Percentiles rank a stretch among this genome's conserved stretches.
phyloP scores from a whole-genome alignment of 2,113 vertebrate genomes.

The Chaenogobius annularis region DNA sequence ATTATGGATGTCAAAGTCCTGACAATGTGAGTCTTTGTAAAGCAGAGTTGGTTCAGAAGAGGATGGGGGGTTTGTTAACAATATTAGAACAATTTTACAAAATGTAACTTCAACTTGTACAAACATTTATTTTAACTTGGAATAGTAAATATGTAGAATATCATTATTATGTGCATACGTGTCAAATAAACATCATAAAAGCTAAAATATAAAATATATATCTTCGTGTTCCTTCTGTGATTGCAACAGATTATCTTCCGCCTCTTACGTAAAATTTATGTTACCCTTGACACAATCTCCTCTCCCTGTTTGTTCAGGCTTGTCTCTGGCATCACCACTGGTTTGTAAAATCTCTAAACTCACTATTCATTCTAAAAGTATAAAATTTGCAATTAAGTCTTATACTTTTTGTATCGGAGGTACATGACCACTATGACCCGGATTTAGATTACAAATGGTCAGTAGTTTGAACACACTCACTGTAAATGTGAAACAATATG shows the following conservation, averaged over 20 bases:
- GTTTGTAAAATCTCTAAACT: neutral
- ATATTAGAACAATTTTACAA: neutral
- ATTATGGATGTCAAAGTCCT: slow-evolving; percentile 94
- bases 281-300: neutral
- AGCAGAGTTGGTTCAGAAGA: neutral
- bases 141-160: too few species aligned
- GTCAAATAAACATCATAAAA: too few species aligned
- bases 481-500: slow-evolving; percentile 7
- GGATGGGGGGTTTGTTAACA: neutral
- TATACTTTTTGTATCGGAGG: neutral
- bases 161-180: too few species aligned
- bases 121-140: too few species aligned
- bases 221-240: neutral
- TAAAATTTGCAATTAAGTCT: neutral
- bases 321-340: neutral
- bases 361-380: neutral
- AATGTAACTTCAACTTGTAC: neutral
- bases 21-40: slow-evolving; percentile 88
- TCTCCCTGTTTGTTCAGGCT: neutral
- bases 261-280: too few species aligned
- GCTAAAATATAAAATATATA: too few species aligned
- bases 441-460: neutral
- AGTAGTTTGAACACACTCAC: neutral
- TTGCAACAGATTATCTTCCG: too few species aligned
- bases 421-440: neutral